Evolutionary conservation across 2,113 vertebrate species (phyloP).

Genomic region (Cyprinus carpio): DNA sequence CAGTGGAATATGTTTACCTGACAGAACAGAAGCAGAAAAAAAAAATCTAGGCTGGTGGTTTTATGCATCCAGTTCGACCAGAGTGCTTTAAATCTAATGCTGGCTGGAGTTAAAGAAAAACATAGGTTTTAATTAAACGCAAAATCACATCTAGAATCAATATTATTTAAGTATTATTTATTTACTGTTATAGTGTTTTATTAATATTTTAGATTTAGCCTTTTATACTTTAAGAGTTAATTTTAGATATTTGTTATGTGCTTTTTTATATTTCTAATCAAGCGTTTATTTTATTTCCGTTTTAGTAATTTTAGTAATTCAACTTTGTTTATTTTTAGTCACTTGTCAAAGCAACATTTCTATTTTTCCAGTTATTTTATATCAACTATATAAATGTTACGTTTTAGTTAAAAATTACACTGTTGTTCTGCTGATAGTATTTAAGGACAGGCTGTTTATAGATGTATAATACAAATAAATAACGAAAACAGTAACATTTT

Average conservation of each 20-base stretch:
- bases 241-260: neutral
- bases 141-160: neutral
- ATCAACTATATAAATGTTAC: neutral
- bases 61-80: neutral
- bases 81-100: neutral
- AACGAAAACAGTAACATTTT: too few species aligned
- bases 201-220: neutral
- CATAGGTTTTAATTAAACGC: neutral
- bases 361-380: neutral
- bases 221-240: neutral
- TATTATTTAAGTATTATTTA: neutral
- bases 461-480: too few species aligned
- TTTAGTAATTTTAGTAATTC: neutral
- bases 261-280: neutral
- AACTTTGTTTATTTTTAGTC: too few species aligned
- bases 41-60: neutral
- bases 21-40: conserved; percentile 18
- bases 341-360: neutral
- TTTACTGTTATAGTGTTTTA: neutral
- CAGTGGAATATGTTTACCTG: conserved; percentile 99
- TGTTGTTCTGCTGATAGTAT: too few species aligned
- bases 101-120: neutral
- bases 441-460: too few species aligned
- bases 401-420: too few species aligned
- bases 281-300: neutral